Evolutionary conservation across 2,113 vertebrate species (phyloP).

Genomic region (Rana temporaria): DNA sequence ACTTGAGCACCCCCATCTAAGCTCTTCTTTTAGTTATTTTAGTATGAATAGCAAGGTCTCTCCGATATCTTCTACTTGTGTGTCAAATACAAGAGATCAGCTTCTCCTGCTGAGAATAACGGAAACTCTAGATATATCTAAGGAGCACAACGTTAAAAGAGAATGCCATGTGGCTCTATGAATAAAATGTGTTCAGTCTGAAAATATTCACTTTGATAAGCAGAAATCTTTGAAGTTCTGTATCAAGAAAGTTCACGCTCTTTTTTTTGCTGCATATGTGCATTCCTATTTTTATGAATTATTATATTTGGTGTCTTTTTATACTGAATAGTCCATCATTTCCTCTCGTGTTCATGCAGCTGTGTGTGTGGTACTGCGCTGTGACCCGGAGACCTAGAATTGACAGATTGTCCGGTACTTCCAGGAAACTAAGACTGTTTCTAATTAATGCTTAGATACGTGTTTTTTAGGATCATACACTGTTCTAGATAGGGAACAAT

Average conservation of each 20-base stretch:
- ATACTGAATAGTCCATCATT: background rate
- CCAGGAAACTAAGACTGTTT: slow-evolving; percentile 14
- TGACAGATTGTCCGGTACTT: background rate
- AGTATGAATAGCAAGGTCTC: no score
- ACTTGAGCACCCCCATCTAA: no score
- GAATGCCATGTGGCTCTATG: no score
- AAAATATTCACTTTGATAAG: slow-evolving; percentile 23
- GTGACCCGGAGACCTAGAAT: background rate
- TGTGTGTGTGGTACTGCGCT: slow-evolving; percentile 12
- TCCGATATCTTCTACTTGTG: no score
- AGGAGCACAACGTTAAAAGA: no score
- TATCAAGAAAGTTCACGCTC: background rate
- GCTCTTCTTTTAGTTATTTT: no score
- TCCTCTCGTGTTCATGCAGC: slow-evolving; percentile 10
- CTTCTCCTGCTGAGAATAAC: no score
- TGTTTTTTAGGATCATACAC: slow-evolving; percentile 8
- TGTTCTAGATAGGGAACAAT: slow-evolving; percentile 27
- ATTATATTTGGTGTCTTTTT: slow-evolving; percentile 11
- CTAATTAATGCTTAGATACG: slow-evolving; percentile 12
- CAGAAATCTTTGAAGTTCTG: slow-evolving; percentile 4
- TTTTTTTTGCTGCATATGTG: slow-evolving; percentile 18
- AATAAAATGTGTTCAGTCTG: no score
- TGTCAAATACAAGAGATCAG: no score
- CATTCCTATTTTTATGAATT: slow-evolving; percentile 26
- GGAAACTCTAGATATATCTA: no score